Evolutionary conservation across 2,113 vertebrate genomes (phyloP).

Genomic region (Struthio camelus): DNA sequence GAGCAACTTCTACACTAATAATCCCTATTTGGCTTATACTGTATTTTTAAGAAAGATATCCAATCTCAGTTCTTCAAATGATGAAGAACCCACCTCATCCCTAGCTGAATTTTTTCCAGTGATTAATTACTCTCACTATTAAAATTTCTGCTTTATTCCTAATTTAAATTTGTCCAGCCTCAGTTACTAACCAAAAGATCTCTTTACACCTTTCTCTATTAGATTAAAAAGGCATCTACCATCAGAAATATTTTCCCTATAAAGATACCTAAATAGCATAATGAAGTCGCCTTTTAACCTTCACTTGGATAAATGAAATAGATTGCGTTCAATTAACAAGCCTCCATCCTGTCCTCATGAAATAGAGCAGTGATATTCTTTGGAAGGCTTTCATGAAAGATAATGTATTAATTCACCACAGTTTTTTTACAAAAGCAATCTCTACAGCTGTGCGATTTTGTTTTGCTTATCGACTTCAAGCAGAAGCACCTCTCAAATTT

Average conservation of each 20-base stretch:
- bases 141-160: slow-evolving; percentile 6
- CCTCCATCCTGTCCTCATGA: neutral
- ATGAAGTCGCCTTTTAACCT: slow-evolving; percentile 5
- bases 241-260: neutral
- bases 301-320: slow-evolving; percentile 16
- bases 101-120: neutral
- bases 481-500: neutral
- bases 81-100: neutral
- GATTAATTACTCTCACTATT: slow-evolving; percentile 2
- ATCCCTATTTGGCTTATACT: neutral
- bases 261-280: neutral
- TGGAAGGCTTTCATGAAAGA: neutral
- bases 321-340: neutral
- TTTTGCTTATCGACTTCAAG: neutral
- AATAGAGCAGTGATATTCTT: neutral
- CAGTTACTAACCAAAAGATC: neutral
- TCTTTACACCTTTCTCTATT: slow-evolving; percentile 8
- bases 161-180: slow-evolving; percentile 19
- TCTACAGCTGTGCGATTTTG: neutral
- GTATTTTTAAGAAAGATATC: neutral
- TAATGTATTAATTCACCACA: neutral
- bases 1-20: neutral
- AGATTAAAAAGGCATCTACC: slow-evolving; percentile 11
- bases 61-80: neutral
- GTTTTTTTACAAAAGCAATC: neutral